Base-by-base conservation (phyloP, 2,113 vertebrate species). In the Sinocyclocheilus grahami region DNA sequence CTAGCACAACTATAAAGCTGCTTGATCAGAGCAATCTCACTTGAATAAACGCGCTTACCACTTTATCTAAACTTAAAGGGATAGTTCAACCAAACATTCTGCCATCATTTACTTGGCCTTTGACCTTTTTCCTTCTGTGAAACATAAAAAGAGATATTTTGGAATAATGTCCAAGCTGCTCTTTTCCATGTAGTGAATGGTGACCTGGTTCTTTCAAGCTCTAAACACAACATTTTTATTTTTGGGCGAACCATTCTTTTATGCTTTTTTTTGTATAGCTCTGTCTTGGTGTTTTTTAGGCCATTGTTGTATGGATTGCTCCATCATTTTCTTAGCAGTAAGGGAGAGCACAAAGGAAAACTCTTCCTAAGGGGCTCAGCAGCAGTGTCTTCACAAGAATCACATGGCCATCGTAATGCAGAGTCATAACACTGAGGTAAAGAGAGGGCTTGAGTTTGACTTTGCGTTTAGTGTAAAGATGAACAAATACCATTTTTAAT, bases 221-320 rank as follows among this genome's bases (percentile, higher is more conserved):
- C 27, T 69, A 33, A 42, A 42, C 9, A 42, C 42, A 9, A 8
- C 9, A 5, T 37, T 42, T 42, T 42, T 42, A 42, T 48, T 75
- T 75, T 48, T 13, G 1, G 62, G 2, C 8, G 2, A 62, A 65
- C 13, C 65, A 67, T 67, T 74, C 6, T 24, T n/a, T 8, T 58
- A 14, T 53, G 18, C 20, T 77, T 51, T 81, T n/a, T 63, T 39
- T 39, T 33, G 2, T 76, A n/a, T 65, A 20, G 11, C 8, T 37
- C 33, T 86, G 74, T 79, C 12, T 74, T 65, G 9, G 16, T 42
- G 46, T 62, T 81, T 24, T 91, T 24, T 91, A 99, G 98, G 85
- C 98, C 98, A 88, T 96, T 99, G 78, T 87, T 99, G 3, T 99
- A 99, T 72, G 97, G 97, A 62, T 93, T 99, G 89, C 82, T 99